These are phyloP conservation scores for Pelochelys cantorii DNA, from an alignment of 2,797 vertebrate genomes.

Conservation along the genomic window DNA sequence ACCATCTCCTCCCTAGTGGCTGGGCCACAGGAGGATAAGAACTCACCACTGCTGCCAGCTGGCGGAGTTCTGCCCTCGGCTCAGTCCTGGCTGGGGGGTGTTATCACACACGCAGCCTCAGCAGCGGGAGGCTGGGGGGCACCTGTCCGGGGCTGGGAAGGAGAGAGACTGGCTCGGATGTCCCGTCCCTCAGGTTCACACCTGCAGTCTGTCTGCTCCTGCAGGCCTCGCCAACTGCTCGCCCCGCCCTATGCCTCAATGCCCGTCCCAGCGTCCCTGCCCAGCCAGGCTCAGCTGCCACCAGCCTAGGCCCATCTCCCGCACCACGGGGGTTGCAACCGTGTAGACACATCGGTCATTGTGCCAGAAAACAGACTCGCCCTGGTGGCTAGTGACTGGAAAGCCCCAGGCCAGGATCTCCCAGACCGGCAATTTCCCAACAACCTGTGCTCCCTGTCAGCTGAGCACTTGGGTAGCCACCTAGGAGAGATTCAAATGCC, in stretches of 20 bases:
- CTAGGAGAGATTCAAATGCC: no score
- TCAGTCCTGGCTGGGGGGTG: not conserved
- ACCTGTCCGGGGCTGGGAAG: no score
- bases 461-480: no score
- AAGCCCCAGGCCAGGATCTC: not conserved
- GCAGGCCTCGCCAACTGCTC: no score
- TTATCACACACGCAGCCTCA: no score
- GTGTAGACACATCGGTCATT: accelerated
- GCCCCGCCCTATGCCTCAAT: not conserved
- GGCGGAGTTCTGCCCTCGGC: not conserved
- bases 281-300: not conserved
- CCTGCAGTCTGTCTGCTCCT: no score
- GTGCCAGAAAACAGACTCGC: not conserved
- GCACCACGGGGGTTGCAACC: not conserved
- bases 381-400: no score
- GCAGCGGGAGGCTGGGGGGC: no score
- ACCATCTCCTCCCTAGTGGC: not conserved
- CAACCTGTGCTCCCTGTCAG: no score
- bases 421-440: no score
- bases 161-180: no score
- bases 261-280: not conserved
- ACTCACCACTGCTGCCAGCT: not conserved
- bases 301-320: not conserved
- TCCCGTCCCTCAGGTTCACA: no score
- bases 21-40: not conserved